Conservation (phyloP, 2,797 vertebrate species). For the Ataeniobius toweri region DNA sequence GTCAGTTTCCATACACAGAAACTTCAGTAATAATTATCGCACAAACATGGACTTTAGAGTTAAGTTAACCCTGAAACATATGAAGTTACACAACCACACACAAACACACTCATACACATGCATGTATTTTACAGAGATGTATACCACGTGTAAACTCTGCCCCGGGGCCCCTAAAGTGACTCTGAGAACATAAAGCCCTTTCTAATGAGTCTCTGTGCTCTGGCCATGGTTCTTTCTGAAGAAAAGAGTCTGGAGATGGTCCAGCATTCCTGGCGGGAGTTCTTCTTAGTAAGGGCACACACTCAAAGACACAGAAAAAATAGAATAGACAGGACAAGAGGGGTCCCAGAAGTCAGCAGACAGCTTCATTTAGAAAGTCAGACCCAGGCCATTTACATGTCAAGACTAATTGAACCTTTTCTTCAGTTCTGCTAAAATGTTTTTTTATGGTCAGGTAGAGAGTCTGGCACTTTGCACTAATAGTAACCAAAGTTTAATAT, state of each 20-base stretch:
- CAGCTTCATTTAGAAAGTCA: conserved; percentile 57
- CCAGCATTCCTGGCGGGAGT: conserved; percentile 56
- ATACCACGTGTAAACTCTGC: conserved; percentile 23
- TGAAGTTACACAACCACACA: not conserved
- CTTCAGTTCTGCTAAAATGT: conserved; percentile 9
- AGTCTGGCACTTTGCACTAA: not conserved
- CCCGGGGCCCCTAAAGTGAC: conserved; percentile 39
- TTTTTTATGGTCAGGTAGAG: not conserved
- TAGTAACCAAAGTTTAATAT: not conserved
- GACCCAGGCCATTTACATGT: conserved; percentile 58
- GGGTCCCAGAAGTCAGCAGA: conserved; percentile 48
- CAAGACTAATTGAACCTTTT: conserved; percentile 60
- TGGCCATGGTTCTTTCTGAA: conserved; percentile 30
- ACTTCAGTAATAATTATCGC: not conserved
- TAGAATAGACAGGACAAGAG: conserved; percentile 39
- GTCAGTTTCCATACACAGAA: not conserved
- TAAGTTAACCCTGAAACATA: conserved; percentile 10
- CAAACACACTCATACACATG: not conserved
- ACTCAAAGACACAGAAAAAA: conserved; percentile 27
- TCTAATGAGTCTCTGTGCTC: conserved; percentile 61
- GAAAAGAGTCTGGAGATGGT: conserved; percentile 60
- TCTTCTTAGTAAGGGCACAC: conserved; percentile 32
- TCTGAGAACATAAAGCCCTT: conserved; percentile 61
- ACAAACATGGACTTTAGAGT: not conserved
- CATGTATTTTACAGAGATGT: conserved; percentile 6